Conservation (phyloP, 2,888 invertebrate species). For the Caenorhabditis parvicauda region DNA sequence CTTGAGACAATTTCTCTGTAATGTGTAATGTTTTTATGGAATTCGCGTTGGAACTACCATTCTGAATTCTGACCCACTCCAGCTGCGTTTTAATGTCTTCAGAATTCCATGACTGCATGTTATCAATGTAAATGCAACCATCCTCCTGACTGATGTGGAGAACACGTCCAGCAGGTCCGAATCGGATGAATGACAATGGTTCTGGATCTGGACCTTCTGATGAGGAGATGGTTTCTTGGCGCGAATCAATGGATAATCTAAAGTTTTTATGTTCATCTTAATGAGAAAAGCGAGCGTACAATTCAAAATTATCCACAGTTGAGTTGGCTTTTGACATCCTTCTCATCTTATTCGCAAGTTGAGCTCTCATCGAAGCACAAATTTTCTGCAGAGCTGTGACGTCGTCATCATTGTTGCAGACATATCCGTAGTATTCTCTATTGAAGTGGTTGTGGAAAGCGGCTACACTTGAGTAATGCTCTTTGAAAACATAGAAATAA, state of each 20-base stretch:
- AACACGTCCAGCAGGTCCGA: too few species aligned
- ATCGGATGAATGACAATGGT: too few species aligned
- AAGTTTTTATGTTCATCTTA: too few species aligned
- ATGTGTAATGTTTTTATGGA: too few species aligned
- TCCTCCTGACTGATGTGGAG: too few species aligned
- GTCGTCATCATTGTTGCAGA: slow-evolving; percentile 21
- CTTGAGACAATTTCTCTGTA: too few species aligned
- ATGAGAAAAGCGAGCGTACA: too few species aligned
- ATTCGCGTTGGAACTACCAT: too few species aligned
- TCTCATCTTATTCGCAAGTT: neutral
- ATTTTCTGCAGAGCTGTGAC: slow-evolving; percentile 45
- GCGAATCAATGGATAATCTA: neutral
- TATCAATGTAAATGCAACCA: too few species aligned
- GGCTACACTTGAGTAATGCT: slow-evolving; percentile 23
- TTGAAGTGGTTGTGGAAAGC: slow-evolving; percentile 47
- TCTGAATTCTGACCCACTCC: too few species aligned
- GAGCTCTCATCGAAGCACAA: neutral
- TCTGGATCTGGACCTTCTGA: slow-evolving; percentile 49
- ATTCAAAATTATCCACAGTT: neutral
- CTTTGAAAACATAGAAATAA: slow-evolving; percentile 37
- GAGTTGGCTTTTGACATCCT: neutral
- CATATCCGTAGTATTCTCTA: slow-evolving; percentile 44
- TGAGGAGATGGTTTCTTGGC: slow-evolving; percentile 23
- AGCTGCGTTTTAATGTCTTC: too few species aligned
- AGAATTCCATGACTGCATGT: too few species aligned